Evolutionary conservation across 2,797 vertebrate genomes (phyloP).

Genomic region (Leptoclinus maculatus): DNA sequence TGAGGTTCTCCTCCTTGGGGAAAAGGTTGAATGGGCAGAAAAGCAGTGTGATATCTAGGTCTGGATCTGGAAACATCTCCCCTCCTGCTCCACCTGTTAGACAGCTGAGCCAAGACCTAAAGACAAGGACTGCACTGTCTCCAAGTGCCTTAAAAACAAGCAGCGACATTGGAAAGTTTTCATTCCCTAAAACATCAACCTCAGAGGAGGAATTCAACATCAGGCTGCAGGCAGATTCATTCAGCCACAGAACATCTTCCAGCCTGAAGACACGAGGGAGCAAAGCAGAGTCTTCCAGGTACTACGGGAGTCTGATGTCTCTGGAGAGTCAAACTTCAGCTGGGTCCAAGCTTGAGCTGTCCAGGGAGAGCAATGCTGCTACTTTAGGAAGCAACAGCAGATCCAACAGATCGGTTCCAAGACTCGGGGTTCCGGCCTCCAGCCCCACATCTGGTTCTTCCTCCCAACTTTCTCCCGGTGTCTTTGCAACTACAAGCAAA

Average conservation of each 20-base stretch:
- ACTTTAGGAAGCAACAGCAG: slow-evolving; percentile 70
- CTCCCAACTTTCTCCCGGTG: slow-evolving; percentile 68
- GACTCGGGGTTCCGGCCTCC: slow-evolving; percentile 82
- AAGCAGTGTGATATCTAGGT: slow-evolving; percentile 79
- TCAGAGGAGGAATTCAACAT: slow-evolving; percentile 84
- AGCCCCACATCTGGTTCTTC: slow-evolving; percentile 67
- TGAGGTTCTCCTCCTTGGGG: slow-evolving; percentile 85
- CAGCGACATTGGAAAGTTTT: slow-evolving; percentile 70
- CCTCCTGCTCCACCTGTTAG: slow-evolving; percentile 87
- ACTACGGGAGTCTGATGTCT: slow-evolving; percentile 84
- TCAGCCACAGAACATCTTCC: slow-evolving; percentile 80
- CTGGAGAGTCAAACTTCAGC: slow-evolving; percentile 84
- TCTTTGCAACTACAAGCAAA: slow-evolving; percentile 69
- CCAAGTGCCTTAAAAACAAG: slow-evolving; percentile 82
- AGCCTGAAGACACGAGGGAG: slow-evolving; percentile 84
- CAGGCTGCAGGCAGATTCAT: slow-evolving; percentile 72
- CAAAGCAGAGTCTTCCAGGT: slow-evolving; percentile 82
- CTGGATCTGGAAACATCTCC: slow-evolving; percentile 79
- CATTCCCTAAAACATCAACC: slow-evolving; percentile 65
- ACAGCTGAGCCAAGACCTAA: slow-evolving; percentile 91
- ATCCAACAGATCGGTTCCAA: slow-evolving; percentile 83
- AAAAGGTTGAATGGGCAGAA: slow-evolving; percentile 85
- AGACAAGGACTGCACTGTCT: slow-evolving; percentile 75
- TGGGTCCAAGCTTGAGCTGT: slow-evolving; percentile 75
- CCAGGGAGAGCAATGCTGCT: slow-evolving; percentile 78